A percentile compares a stretch with the other conserved stretches of the same genome.
Evolutionary conservation across 1,140 invertebrate species (phyloP).

Genomic region (Apis cerana): DNA sequence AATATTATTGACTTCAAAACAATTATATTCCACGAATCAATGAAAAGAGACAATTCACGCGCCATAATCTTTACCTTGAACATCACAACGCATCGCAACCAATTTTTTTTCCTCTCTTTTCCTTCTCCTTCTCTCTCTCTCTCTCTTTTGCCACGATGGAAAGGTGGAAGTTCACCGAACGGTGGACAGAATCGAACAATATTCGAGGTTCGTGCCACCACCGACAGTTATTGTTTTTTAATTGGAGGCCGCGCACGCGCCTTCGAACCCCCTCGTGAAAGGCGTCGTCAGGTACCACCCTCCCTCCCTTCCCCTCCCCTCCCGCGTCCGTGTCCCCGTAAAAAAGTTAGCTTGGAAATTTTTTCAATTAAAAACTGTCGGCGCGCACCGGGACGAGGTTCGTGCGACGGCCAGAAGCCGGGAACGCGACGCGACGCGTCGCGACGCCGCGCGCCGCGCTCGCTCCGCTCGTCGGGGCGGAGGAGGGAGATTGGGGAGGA

Average conservation of each 20-base stretch:
- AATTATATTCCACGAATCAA: too few relatives aligned
- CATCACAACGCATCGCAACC: too few relatives aligned
- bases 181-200: constrained; percentile 42
- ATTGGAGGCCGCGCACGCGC: constrained; percentile 58
- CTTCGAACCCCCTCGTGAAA: constrained; percentile 35
- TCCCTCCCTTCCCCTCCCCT: background rate
- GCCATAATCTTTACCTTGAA: background rate
- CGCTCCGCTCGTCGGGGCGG: background rate
- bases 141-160: background rate
- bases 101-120: too few relatives aligned
- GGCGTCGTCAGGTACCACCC: constrained; percentile 17
- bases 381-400: constrained; percentile 52
- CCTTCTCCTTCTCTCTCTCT: too few relatives aligned
- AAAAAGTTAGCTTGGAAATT: constrained; percentile 74
- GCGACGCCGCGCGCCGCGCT: background rate
- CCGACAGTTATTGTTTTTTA: constrained; percentile 67
- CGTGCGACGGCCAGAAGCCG: constrained; percentile 39
- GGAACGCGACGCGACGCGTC: background rate
- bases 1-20: too few relatives aligned
- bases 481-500: constrained; percentile 7
- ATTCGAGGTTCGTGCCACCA: constrained; percentile 33
- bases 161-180: constrained; percentile 22
- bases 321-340: constrained; percentile 30
- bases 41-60: too few relatives aligned
- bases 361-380: constrained; percentile 77